Evolutionary conservation across 2,888 invertebrate genomes (phyloP).

Genomic region (Neoascia interrupta): DNA sequence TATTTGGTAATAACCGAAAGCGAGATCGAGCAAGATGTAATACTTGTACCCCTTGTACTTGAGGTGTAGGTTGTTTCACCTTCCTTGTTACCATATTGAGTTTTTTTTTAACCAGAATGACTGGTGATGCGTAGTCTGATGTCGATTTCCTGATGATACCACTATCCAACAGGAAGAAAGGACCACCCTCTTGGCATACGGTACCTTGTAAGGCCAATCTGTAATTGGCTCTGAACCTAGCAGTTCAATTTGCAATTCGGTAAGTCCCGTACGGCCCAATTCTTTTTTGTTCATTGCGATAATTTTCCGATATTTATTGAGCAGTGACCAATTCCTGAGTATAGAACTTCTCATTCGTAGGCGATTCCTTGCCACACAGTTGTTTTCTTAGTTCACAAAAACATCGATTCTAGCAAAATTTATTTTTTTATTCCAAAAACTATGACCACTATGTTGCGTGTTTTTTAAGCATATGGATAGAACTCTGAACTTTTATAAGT

Average conservation of each 20-base stretch:
- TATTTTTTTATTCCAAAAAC: too few species aligned
- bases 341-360: not conserved
- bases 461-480: too few species aligned
- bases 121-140: conserved; percentile 16
- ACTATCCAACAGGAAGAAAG: not conserved
- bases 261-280: conserved; percentile 4
- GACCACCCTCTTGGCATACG: conserved; percentile 14
- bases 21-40: conserved; percentile 8
- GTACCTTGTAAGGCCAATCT: not conserved
- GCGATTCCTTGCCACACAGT: too few species aligned
- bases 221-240: not conserved
- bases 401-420: too few species aligned
- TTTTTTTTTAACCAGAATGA: conserved; percentile 14
- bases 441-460: too few species aligned
- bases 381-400: too few species aligned
- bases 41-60: not conserved
- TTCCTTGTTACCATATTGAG: conserved; percentile 2
- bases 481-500: too few species aligned
- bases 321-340: not conserved
- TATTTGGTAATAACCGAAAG: too few species aligned
- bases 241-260: not conserved
- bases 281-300: conserved; percentile 10
- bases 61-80: conserved; percentile 2
- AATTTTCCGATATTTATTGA: conserved; percentile 10
- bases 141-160: conserved; percentile 19